These are phyloP conservation scores for Galleria mellonella DNA, from an alignment of 1,140 invertebrate genomes.

Conservation along the genomic window DNA sequence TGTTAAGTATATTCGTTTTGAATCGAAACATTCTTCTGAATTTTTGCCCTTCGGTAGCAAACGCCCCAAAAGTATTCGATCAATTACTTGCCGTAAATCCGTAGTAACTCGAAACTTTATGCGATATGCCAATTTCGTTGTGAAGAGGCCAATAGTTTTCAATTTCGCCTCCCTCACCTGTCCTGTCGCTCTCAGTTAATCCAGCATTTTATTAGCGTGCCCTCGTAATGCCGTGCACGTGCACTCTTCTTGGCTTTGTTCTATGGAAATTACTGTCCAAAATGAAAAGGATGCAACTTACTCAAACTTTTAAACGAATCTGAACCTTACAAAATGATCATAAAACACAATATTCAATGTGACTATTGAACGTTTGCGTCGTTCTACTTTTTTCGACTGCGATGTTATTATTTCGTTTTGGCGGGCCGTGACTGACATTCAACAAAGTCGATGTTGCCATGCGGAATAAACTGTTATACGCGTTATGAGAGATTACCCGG, in stretches of 20 bases:
- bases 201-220: conserved; percentile 64
- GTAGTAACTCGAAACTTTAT: conserved; percentile 21
- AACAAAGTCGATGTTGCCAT: conserved; percentile 68
- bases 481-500: conserved; percentile 69
- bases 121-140: conserved; percentile 23
- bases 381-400: conserved; percentile 5
- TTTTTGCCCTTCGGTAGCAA: too few relatives aligned
- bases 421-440: conserved; percentile 60
- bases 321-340: conserved; percentile 1
- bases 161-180: conserved; percentile 65
- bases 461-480: conserved; percentile 70
- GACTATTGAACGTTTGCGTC: conserved; percentile 2
- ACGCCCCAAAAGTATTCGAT: too few relatives aligned
- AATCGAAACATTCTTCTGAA: too few relatives aligned
- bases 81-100: conserved; percentile 28
- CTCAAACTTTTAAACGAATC: conserved; percentile 7
- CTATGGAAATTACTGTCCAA: conserved; percentile 41
- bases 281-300: conserved; percentile 13
- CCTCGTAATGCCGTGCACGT: conserved; percentile 55
- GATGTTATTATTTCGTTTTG: conserved; percentile 71
- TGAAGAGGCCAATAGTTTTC: conserved; percentile 64
- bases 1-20: too few relatives aligned
- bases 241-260: conserved; percentile 56
- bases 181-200: conserved; percentile 41
- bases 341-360: conserved; percentile 17